phyloP scores from a whole-genome alignment of 2,113 vertebrate genomes.

The Sturnira hondurensis region DNA sequence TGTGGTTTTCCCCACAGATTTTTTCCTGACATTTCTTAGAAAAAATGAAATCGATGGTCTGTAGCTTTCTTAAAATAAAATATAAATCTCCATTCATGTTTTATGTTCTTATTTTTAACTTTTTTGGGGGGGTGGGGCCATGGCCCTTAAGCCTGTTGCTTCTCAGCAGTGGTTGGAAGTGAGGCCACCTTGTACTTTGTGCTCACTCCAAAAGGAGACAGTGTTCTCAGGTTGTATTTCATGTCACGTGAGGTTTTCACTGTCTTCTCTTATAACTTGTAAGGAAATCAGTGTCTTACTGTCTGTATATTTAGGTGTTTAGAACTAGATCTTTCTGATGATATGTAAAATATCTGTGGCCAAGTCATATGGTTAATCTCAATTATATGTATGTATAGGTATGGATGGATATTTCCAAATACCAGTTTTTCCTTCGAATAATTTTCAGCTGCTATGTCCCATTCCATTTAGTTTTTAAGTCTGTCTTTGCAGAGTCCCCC shows the following conservation, averaged over 20 bases:
- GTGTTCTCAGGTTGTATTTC: background rate
- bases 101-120: background rate
- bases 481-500: background rate
- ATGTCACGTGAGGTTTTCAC: background rate
- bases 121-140: background rate
- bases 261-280: background rate
- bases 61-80: constrained; percentile 1
- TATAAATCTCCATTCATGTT: background rate
- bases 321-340: background rate
- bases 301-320: background rate
- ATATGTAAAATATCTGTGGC: background rate
- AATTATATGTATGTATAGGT: background rate
- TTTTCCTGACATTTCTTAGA: background rate
- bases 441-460: background rate
- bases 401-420: background rate
- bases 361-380: background rate
- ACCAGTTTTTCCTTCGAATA: background rate
- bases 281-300: background rate
- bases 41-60: background rate
- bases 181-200: background rate
- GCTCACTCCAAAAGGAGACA: background rate
- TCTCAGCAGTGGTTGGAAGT: background rate
- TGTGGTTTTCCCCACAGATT: background rate
- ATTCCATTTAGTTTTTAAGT: background rate
- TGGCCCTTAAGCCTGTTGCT: background rate